Conservation (phyloP, 1,140 invertebrate genomes). For the Bursaphelenchus mucronatus region DNA sequence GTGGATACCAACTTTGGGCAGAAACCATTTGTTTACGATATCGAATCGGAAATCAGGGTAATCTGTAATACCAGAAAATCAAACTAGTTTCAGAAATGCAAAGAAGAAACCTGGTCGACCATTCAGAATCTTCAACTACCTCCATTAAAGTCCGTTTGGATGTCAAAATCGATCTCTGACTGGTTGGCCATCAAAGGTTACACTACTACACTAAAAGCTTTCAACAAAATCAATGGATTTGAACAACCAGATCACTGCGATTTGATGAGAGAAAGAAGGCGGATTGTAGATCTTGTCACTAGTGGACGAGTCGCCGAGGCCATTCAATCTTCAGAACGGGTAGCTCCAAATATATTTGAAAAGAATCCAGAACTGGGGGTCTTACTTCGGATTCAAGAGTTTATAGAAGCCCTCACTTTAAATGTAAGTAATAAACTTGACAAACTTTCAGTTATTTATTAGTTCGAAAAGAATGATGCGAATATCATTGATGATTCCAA, state of each 20-base stretch:
- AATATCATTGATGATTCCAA: too few species aligned
- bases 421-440: too few species aligned
- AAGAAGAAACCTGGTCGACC: constrained; percentile 9
- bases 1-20: constrained; percentile 99
- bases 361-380: constrained; percentile 83
- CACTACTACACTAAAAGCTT: constrained; percentile 24
- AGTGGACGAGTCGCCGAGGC: constrained; percentile 88
- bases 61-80: neutral
- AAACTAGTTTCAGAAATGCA: constrained; percentile 22
- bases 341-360: constrained; percentile 85
- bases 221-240: constrained; percentile 32
- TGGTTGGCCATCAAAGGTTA: constrained; percentile 46
- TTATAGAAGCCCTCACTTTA: constrained; percentile 71
- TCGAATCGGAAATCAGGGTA: constrained; percentile 84
- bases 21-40: constrained; percentile 92
- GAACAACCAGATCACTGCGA: constrained; percentile 26
- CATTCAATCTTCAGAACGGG: constrained; percentile 64
- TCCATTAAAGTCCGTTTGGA: constrained; percentile 45
- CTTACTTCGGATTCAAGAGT: constrained; percentile 90
- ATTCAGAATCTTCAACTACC: constrained; percentile 38
- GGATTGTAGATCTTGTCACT: constrained; percentile 85
- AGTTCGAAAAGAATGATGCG: too few species aligned
- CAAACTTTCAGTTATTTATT: too few species aligned
- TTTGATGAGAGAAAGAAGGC: constrained; percentile 64
- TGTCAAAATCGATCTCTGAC: constrained; percentile 39